Base-by-base conservation (phyloP, 2,888 invertebrate species). In the Tetheella fluctuosa region DNA sequence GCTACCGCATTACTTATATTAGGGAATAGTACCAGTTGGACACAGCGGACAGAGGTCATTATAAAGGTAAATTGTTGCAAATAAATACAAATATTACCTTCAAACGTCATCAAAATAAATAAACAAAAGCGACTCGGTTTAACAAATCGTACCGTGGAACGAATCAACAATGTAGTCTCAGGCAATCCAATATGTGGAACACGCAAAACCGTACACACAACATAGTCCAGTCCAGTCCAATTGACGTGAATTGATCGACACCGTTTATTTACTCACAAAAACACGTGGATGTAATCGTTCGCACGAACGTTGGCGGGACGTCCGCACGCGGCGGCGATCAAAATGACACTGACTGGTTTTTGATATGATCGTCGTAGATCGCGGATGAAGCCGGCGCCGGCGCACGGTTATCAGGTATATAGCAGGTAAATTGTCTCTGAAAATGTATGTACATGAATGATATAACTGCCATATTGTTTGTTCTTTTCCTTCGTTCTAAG, bases 241-340 rank as follows among this genome's bases (percentile, higher is more conserved):
- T 81, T 77, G 79, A 76, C 71, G 75, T 65, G 64, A 68, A 71
- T 68, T 72, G 72, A 73, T 71, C 67, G 69, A 69, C 81, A 79
- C 79, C 76, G 74, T 68, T 79, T 88, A 88, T 88, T 89, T 89
- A 88, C 88, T 83, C 86, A 89, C 88, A 89, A 86, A 83, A 81
- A 81, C 88, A 86, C 88, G 88, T 87, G 84, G 79, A 69, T 70
- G 58, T 67, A 67, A 67, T 64, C 57, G 62, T 62, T 58, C 57
- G 58, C 55, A 61, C 58, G 67, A 68, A 70, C 69, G 74, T 66
- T 76, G 68, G 59, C 66, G 67, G 67, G 54, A 77, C 88, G 86
- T 81, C 83, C 83, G 81, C 63, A 55, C 85, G 75, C 77, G 67
- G 59, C 76, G 78, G 70, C 81, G 79, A 71, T 71, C 71, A 67